Percentiles rank a stretch among this genome's conserved stretches.
These are phyloP conservation scores for Chloebia gouldiae DNA, from an alignment of 2,113 vertebrate species.

Conservation along the genomic window DNA sequence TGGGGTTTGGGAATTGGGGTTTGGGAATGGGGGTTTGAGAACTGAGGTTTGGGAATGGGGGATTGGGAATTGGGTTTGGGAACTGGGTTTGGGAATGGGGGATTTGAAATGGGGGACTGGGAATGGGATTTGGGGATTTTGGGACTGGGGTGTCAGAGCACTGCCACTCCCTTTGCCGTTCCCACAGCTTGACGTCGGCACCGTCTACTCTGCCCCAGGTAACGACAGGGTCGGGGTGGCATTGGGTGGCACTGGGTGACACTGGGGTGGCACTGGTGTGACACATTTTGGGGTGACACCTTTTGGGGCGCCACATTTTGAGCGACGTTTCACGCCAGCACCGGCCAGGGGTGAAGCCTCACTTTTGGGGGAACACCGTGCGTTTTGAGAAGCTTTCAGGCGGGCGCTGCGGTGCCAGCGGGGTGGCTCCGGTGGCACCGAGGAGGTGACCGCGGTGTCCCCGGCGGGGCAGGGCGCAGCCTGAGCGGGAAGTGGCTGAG, in stretches of 20 bases:
- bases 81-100: neutral
- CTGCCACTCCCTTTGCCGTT: neutral
- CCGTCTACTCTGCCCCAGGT: neutral
- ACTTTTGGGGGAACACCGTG: neutral
- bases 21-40: neutral
- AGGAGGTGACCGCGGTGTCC: neutral
- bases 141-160: neutral
- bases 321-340: rapidly evolving
- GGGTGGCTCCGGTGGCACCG: rapidly evolving
- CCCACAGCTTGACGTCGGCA: constrained; percentile 5
- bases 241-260: neutral
- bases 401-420: rapidly evolving
- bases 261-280: too few species aligned
- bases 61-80: too few species aligned
- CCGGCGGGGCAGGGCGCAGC: constrained; percentile 7
- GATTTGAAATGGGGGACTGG: rapidly evolving
- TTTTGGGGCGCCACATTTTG: neutral
- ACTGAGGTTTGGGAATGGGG: neutral
- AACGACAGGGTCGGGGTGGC: neutral
- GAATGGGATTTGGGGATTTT: neutral
- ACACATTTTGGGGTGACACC: neutral
- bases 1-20: neutral
- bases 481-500: constrained; percentile 69
- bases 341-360: too few species aligned
- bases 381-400: neutral